A percentile compares a stretch with the other conserved stretches of the same genome.
These are phyloP conservation scores for Notiomystis cincta DNA, from an alignment of 2,113 vertebrate species.

Conservation along the genomic window DNA sequence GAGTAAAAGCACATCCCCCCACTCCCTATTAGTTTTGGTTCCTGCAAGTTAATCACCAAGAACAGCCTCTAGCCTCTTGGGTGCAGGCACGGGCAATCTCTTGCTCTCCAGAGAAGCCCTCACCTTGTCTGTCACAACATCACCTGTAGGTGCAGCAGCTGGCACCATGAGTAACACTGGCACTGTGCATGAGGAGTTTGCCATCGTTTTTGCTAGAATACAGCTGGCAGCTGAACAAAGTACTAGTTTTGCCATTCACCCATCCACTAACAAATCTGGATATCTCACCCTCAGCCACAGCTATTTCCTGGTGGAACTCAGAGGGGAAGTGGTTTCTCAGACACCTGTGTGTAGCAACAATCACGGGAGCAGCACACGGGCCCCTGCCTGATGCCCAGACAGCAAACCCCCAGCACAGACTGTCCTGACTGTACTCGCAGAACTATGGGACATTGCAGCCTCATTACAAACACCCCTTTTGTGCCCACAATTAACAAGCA, in stretches of 20 bases:
- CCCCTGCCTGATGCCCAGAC: background rate
- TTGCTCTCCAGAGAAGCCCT: background rate
- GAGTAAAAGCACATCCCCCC: background rate
- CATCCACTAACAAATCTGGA: background rate
- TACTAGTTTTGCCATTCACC: background rate
- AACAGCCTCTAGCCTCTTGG: background rate
- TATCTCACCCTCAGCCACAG: background rate
- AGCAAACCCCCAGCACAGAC: background rate
- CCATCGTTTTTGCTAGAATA: background rate
- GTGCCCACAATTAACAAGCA: fast-evolving
- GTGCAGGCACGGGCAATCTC: fast-evolving
- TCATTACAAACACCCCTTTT: background rate
- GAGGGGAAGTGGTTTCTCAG: background rate
- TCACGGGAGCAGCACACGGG: background rate
- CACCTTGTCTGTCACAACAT: background rate
- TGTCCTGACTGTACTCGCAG: background rate
- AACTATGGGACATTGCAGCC: fast-evolving
- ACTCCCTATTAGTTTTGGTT: background rate
- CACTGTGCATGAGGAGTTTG: fast-evolving
- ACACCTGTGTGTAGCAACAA: background rate
- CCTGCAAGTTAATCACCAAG: no score
- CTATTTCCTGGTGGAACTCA: background rate
- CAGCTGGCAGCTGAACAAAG: background rate
- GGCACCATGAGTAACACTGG: background rate
- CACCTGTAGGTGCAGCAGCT: background rate